phyloP scores from a whole-genome alignment of 2,888 invertebrate genomes.

The Amiota communis region DNA sequence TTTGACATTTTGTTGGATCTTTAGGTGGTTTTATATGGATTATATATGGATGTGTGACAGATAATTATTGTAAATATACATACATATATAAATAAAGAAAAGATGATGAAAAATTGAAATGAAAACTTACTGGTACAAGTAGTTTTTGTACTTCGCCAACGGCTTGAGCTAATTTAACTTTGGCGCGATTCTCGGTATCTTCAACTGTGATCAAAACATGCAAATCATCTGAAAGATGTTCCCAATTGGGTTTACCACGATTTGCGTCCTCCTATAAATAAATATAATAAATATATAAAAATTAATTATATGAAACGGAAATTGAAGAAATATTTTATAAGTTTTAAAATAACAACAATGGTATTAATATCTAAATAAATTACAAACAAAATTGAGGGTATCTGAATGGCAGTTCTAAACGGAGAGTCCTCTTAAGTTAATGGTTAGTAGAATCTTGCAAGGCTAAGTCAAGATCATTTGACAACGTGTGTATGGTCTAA shows the following conservation, averaged over 20 bases:
- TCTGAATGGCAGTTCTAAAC: too few species aligned
- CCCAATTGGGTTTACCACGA: conserved; percentile 99
- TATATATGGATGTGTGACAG: conserved; percentile 14
- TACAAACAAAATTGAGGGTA: too few species aligned
- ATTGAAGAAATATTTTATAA: conserved; percentile 11
- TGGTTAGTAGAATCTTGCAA: too few species aligned
- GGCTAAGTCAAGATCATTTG: too few species aligned
- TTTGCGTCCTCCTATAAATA: conserved; percentile 94
- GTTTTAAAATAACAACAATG: too few species aligned
- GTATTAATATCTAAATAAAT: too few species aligned
- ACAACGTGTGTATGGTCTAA: too few species aligned
- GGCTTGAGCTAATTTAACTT: conserved; percentile 94
- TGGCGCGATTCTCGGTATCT: conserved; percentile 97
- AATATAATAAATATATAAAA: conserved; percentile 26
- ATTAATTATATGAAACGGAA: conserved; percentile 43
- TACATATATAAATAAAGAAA: background rate
- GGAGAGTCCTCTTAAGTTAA: too few species aligned
- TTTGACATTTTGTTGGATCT: conserved; percentile 6
- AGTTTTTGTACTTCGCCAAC: conserved; percentile 98
- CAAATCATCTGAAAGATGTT: conserved; percentile 98
- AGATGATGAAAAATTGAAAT: background rate
- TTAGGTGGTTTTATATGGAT: conserved; percentile 21
- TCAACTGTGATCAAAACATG: conserved; percentile 99
- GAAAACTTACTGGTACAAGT: conserved; percentile 90
- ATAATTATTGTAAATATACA: background rate